Percentiles rank a stretch among this genome's conserved stretches.
phyloP scores from a whole-genome alignment of 2,888 invertebrate genomes.

The Sphecodes monilicornis region DNA sequence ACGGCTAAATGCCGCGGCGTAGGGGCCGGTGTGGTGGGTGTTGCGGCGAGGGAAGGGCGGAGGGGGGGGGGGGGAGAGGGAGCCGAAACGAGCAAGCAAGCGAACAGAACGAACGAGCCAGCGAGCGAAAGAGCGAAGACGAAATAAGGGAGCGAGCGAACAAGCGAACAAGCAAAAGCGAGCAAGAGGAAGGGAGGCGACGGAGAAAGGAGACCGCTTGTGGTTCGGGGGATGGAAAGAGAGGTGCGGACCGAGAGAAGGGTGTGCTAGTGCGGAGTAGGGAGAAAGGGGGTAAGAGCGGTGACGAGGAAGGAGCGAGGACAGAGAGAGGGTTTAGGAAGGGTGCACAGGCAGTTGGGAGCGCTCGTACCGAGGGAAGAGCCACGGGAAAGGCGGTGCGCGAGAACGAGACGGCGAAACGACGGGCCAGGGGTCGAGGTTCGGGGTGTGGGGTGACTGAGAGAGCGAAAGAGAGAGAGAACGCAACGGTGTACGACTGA shows the following conservation, averaged over 20 bases:
- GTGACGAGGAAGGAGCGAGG: slow-evolving; percentile 42
- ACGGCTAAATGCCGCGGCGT: slow-evolving; percentile 77
- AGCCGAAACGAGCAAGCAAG: slow-evolving; percentile 25
- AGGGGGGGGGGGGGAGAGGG: not conserved
- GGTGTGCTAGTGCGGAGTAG: slow-evolving; percentile 46
- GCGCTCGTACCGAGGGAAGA: slow-evolving; percentile 41
- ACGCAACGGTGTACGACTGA: too few species aligned
- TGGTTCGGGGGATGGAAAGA: slow-evolving; percentile 31
- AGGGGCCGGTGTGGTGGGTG: slow-evolving; percentile 54
- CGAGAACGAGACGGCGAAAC: slow-evolving; percentile 43
- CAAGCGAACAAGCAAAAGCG: slow-evolving; percentile 15
- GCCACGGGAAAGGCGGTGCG: slow-evolving; percentile 38
- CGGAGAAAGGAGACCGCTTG: slow-evolving; percentile 4
- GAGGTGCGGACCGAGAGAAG: slow-evolving; percentile 45
- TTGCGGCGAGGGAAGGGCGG: not conserved
- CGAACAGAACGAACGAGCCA: slow-evolving; percentile 49
- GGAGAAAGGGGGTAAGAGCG: slow-evolving; percentile 34
- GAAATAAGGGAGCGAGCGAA: slow-evolving; percentile 23
- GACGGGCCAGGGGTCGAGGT: slow-evolving; percentile 52
- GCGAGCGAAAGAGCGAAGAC: slow-evolving; percentile 62
- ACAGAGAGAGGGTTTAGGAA: slow-evolving; percentile 53
- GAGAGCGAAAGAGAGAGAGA: slow-evolving; percentile 59
- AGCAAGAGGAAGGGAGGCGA: slow-evolving; percentile 48
- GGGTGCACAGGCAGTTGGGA: slow-evolving; percentile 51
- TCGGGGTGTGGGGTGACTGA: slow-evolving; percentile 59